Conservation (phyloP, 1,140 invertebrate genomes). For the Danaus melanippus region DNA sequence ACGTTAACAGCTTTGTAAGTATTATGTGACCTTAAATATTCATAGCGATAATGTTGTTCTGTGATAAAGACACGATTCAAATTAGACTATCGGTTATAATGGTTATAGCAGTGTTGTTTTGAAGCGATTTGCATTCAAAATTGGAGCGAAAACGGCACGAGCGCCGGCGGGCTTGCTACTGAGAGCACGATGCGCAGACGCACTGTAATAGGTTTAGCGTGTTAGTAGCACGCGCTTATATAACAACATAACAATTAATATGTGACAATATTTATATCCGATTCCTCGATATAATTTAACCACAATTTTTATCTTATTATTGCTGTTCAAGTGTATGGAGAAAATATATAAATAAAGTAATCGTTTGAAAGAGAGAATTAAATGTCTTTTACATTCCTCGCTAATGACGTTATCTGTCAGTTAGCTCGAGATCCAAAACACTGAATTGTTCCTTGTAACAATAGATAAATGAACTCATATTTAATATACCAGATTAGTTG, state of each 20-base stretch:
- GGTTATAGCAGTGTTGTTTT: constrained; percentile 9
- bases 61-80: constrained; percentile 19
- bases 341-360: too few species aligned
- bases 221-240: constrained; percentile 21
- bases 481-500: constrained; percentile 30
- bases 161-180: constrained; percentile 53
- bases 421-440: constrained; percentile 48
- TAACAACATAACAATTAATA: neutral
- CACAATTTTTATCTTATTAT: too few species aligned
- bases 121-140: constrained; percentile 53
- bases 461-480: constrained; percentile 36
- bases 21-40: neutral
- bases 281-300: too few species aligned
- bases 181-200: constrained; percentile 25
- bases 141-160: constrained; percentile 59
- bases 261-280: neutral
- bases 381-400: too few species aligned
- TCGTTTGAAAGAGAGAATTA: too few species aligned
- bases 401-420: constrained; percentile 16
- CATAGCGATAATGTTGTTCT: constrained; percentile 19
- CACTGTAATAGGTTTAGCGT: too few species aligned
- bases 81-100: too few species aligned
- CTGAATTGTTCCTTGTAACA: constrained; percentile 46
- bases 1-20: too few species aligned
- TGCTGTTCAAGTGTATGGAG: too few species aligned